Percentiles rank a stretch among this genome's conserved stretches.
Evolutionary conservation across 2,888 invertebrate genomes (phyloP).

Genomic region (Nebria brevicollis): DNA sequence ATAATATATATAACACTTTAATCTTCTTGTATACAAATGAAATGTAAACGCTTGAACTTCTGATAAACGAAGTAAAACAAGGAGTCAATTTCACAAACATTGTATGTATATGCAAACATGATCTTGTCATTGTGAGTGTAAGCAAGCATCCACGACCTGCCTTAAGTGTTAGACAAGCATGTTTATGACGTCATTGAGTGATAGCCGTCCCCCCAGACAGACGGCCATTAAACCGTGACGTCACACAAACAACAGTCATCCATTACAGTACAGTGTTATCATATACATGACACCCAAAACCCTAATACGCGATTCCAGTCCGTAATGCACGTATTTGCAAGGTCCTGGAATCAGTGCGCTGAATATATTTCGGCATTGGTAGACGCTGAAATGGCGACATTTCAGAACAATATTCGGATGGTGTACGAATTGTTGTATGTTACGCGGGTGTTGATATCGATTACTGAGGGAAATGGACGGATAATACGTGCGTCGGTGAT

Average conservation of each 20-base stretch:
- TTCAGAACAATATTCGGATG: constrained; percentile 11
- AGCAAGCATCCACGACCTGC: constrained; percentile 32
- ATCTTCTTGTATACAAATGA: not conserved
- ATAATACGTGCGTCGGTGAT: constrained; percentile 19
- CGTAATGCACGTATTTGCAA: not conserved
- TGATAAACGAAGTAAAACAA: not conserved
- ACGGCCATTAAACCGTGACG: constrained; percentile 39
- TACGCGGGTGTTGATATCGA: constrained; percentile 26
- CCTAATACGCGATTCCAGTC: not conserved
- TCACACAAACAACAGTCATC: constrained; percentile 24
- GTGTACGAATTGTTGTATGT: constrained; percentile 13
- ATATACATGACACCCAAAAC: constrained; percentile 19
- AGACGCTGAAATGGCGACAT: constrained; percentile 42
- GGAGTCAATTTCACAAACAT: not conserved
- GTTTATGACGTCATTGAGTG: constrained; percentile 47
- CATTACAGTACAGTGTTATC: constrained; percentile 41
- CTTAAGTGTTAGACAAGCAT: constrained; percentile 40
- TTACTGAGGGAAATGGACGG: constrained; percentile 10
- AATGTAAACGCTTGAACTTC: not conserved
- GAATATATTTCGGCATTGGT: constrained; percentile 7
- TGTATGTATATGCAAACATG: constrained; percentile 3
- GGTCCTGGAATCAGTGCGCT: constrained; percentile 27
- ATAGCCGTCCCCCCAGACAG: constrained; percentile 37
- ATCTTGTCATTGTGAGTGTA: not conserved
- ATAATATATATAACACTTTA: not conserved